Base-by-base conservation (phyloP, 2,113 vertebrate species). In the Piaya cayana region DNA sequence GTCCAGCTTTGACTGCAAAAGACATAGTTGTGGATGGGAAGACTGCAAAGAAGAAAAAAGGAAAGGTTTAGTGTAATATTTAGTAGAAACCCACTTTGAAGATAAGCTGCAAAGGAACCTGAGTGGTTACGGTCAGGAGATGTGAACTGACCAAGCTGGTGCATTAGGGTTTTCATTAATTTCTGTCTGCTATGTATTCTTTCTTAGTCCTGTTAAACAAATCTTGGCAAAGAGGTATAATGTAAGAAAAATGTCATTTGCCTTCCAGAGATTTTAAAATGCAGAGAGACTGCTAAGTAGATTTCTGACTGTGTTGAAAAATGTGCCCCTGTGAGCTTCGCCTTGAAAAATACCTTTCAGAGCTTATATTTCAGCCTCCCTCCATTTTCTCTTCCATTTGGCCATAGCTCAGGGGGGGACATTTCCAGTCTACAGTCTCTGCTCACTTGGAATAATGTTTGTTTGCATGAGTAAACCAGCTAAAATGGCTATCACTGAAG, bases 361-460 rank as follows among this genome's bases (percentile, higher is more conserved):
- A 59, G 43, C 23, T 77, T 67, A 53, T 7, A 23, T 84, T 92
- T 86, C 56, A 85, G 32, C 13, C 25, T 90, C 13, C 36, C 14
- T 81, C 76, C 85, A 75, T 94, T 80, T 93, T 83, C 34, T 91
- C 26, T 96, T 84, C 50, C 63, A 30, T 60, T 82, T 93, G 68
- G 34, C 45, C 36, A 20, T 56, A 43, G 60, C 69, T 94, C 39
- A 60, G 50, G 36, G 64, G 30, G 34, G n/a, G 25, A 75, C 2
- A 2, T 95, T 90, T 88, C 56, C 83, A 75, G 56, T 42, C 90
- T 76, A 75, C 79, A 81, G 49, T 88, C 86, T 94, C 86, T 95
- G 90, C 69, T 96, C 90, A 94, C 92, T 95, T 96, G 92, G 88
- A 96, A 95, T 94, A 95, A 86, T 76, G 77, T 94, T 92, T 96